Evolutionary conservation across 2,113 vertebrate species (phyloP).

Genomic region (Oreamnos americanus): DNA sequence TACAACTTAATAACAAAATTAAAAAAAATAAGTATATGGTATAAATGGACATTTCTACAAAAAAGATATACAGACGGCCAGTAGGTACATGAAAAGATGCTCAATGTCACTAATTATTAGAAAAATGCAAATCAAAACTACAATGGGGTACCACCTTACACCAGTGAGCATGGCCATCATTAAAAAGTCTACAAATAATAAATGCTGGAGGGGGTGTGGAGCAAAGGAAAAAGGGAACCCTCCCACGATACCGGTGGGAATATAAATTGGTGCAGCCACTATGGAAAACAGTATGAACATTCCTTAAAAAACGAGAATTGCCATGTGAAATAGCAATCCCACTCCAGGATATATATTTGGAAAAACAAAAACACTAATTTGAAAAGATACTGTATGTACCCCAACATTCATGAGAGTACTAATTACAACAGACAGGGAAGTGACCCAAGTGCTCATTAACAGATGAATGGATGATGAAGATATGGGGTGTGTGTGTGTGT

Average conservation of each 20-base stretch:
- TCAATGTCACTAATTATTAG: not conserved
- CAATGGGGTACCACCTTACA: not conserved
- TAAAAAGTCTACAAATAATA: not conserved
- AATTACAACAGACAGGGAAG: not conserved
- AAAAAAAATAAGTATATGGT: not conserved
- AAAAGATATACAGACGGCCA: not conserved
- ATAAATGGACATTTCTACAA: not conserved
- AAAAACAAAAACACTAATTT: not conserved
- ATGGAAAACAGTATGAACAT: not conserved
- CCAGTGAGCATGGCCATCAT: not conserved
- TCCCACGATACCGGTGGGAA: not conserved
- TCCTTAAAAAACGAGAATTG: not conserved
- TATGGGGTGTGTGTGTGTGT: no score
- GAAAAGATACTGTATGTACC: not conserved
- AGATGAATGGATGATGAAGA: not conserved
- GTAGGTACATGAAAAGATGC: not conserved
- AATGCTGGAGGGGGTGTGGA: not conserved
- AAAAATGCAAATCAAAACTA: not conserved
- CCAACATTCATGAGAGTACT: not conserved
- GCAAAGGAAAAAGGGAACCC: not conserved
- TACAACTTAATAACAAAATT: not conserved
- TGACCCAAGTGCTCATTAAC: not conserved
- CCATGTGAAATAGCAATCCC: not conserved
- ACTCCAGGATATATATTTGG: not conserved
- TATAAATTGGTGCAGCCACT: not conserved